Evolutionary conservation across 2,113 vertebrate species (phyloP).

Genomic region (Oreotrochilus melanogaster): DNA sequence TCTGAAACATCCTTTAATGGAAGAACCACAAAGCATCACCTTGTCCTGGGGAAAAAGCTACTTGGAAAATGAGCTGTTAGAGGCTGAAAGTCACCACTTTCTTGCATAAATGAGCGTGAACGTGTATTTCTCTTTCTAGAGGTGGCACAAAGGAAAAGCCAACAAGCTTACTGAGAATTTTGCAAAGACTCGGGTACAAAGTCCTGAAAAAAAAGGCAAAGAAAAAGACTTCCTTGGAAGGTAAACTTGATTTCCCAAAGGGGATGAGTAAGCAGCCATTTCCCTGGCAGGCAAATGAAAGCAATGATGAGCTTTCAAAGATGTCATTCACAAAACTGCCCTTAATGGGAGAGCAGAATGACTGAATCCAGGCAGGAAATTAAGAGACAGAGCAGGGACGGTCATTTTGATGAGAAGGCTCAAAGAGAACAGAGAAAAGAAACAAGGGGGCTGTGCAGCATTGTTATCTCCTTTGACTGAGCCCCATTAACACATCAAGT

Average conservation of each 20-base stretch:
- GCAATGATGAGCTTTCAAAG: slow-evolving; percentile 40
- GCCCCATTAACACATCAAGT: not conserved
- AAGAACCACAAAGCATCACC: not conserved
- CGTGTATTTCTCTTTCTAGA: not conserved
- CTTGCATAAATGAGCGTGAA: not conserved
- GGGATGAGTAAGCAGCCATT: slow-evolving; percentile 52
- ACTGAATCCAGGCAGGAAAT: slow-evolving; percentile 50
- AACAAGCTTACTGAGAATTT: not conserved
- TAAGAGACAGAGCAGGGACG: not conserved
- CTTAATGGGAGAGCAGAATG: slow-evolving; percentile 41
- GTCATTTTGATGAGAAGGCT: slow-evolving; percentile 39
- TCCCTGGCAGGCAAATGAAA: slow-evolving; percentile 31
- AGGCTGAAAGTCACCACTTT: not conserved
- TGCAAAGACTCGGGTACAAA: not conserved
- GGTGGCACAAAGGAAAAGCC: slow-evolving; percentile 5
- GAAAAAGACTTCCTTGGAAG: slow-evolving; percentile 5
- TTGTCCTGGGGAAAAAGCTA: not conserved
- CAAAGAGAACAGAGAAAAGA: slow-evolving; percentile 15
- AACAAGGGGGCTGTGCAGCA: not conserved
- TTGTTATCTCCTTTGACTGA: not conserved
- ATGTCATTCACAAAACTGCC: slow-evolving; percentile 52
- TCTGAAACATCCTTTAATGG: not conserved
- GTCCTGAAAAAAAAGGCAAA: not conserved
- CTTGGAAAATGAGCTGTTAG: not conserved
- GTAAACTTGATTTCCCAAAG: slow-evolving; percentile 44